Conservation (phyloP, 2,113 vertebrate genomes). For the Catharus minimus region DNA sequence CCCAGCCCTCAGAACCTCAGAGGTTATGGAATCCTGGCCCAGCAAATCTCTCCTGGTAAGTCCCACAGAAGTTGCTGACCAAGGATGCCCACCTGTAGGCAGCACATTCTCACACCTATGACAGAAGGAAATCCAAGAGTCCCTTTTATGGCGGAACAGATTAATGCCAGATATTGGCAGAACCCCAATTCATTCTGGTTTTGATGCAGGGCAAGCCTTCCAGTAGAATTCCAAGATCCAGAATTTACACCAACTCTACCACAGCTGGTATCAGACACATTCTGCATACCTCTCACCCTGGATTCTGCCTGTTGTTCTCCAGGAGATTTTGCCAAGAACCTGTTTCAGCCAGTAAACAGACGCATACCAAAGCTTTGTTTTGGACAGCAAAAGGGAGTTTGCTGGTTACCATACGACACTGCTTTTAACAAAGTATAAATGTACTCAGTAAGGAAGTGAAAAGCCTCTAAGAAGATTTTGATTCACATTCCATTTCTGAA, state of each 20-base stretch:
- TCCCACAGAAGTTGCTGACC: neutral
- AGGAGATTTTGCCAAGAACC: neutral
- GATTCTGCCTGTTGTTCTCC: neutral
- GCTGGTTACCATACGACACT: neutral
- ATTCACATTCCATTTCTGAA: neutral
- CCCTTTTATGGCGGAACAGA: neutral
- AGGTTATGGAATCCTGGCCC: neutral
- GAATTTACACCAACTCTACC: neutral
- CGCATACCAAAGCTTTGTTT: neutral
- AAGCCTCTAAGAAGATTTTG: neutral
- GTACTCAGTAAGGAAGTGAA: neutral
- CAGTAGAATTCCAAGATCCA: neutral
- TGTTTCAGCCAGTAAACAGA: neutral
- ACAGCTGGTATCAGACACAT: neutral
- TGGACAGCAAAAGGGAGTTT: neutral
- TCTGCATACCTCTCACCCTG: neutral
- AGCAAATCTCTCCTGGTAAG: neutral
- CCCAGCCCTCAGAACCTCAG: neutral
- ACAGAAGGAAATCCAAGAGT: neutral
- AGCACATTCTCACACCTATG: neutral
- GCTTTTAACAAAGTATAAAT: neutral
- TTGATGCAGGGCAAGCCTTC: neutral
- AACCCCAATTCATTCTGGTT: neutral
- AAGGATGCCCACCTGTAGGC: neutral
- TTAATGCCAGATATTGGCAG: neutral